These are phyloP conservation scores for Aselliscus stoliczkanus DNA, from an alignment of 2,797 vertebrate genomes.

Conservation along the genomic window DNA sequence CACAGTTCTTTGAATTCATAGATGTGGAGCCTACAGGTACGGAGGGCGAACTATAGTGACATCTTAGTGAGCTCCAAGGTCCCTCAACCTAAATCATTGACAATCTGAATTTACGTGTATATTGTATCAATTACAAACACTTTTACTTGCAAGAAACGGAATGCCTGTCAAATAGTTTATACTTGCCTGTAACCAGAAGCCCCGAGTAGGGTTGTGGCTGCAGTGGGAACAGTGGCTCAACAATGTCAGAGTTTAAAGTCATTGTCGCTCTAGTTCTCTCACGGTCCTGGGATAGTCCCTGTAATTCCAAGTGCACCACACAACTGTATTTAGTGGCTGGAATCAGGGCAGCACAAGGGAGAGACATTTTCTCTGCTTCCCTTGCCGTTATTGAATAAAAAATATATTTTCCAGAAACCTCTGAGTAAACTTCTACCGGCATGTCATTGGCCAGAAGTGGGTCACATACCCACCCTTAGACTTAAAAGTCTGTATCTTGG, in stretches of 20 bases:
- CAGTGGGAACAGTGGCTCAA: not conserved
- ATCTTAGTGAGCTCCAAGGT: not conserved
- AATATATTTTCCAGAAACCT: not conserved
- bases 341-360: not conserved
- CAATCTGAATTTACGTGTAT: not conserved
- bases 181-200: not conserved
- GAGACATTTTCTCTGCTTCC: not conserved
- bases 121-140: not conserved
- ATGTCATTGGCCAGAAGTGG: not conserved
- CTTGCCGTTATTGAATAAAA: not conserved
- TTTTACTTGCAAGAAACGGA: not conserved
- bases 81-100: not conserved
- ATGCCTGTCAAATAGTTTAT: not conserved
- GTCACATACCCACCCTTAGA: not conserved
- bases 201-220: not conserved
- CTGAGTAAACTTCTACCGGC: not conserved
- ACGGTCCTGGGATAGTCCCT: not conserved
- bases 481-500: not conserved
- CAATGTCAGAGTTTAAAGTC: not conserved
- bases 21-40: not conserved
- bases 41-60: not conserved
- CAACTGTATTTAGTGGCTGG: not conserved
- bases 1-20: not conserved
- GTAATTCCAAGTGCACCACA: not conserved
- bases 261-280: not conserved